A percentile compares a stretch with the other conserved stretches of the same genome.
These are phyloP conservation scores for Ctenodactylus gundi DNA, from an alignment of 2,113 vertebrate species.

Conservation along the genomic window DNA sequence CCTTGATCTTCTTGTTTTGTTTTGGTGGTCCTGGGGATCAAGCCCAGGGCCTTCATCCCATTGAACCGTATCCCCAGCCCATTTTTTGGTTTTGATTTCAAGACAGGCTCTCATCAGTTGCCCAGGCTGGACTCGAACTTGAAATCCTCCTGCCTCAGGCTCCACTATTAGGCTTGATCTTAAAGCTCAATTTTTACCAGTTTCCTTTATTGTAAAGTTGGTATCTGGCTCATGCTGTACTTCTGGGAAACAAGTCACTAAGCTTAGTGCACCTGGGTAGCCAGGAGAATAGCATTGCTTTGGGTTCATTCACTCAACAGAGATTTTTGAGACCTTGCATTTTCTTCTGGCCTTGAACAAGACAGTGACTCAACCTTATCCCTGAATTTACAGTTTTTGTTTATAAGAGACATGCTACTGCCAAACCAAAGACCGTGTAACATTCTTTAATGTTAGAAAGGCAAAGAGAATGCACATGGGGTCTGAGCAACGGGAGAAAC, in stretches of 20 bases:
- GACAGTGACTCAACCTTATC: neutral
- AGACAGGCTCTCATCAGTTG: too few species aligned
- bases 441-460: neutral
- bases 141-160: too few species aligned
- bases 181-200: neutral
- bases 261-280: neutral
- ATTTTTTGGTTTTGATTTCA: too few species aligned
- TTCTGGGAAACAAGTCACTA: neutral
- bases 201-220: neutral
- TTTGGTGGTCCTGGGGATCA: too few species aligned
- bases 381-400: neutral
- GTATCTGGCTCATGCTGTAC: rapidly evolving
- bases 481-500: neutral
- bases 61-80: too few species aligned
- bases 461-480: neutral
- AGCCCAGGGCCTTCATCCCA: too few species aligned
- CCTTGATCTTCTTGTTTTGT: too few species aligned
- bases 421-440: neutral
- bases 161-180: too few species aligned
- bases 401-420: neutral
- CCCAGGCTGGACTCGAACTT: too few species aligned
- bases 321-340: neutral
- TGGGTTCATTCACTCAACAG: neutral
- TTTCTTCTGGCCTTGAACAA: neutral
- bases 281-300: neutral